Conservation (phyloP, 1,140 invertebrate species). For the Aphaenogaster floridana region DNA sequence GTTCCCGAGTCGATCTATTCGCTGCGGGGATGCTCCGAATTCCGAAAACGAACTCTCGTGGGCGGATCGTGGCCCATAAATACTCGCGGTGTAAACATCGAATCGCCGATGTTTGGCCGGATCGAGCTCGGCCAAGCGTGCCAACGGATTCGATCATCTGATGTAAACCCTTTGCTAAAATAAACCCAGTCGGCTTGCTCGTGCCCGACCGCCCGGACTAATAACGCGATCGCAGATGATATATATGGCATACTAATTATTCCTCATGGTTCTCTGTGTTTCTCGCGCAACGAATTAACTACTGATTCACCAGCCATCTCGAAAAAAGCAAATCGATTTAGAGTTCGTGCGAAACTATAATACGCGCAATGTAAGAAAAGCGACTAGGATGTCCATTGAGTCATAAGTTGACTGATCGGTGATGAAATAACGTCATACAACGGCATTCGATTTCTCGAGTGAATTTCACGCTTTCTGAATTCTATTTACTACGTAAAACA, state of each 20-base stretch:
- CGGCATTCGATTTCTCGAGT: background rate
- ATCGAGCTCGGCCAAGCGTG: conserved; percentile 71
- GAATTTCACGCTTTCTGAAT: background rate
- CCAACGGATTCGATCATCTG: conserved; percentile 77
- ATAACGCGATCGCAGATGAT: conserved; percentile 51
- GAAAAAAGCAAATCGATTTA: conserved; percentile 35
- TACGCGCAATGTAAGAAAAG: background rate
- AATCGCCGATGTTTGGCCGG: conserved; percentile 80
- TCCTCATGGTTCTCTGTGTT: conserved; percentile 27
- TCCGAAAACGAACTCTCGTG: conserved; percentile 79
- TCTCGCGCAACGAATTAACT: conserved; percentile 24
- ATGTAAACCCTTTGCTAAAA: conserved; percentile 81
- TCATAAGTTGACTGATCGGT: background rate
- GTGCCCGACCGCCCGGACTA: conserved; percentile 30
- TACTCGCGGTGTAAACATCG: conserved; percentile 83
- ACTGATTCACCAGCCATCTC: background rate
- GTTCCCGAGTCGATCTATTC: conserved; percentile 66
- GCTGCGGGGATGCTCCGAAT: conserved; percentile 74
- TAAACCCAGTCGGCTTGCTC: conserved; percentile 72
- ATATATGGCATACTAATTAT: conserved; percentile 35
- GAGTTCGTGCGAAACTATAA: background rate
- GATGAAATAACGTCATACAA: background rate
- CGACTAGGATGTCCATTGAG: background rate
- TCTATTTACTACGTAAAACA: background rate
- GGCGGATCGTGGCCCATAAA: conserved; percentile 84